These are phyloP conservation scores for Mythimna pallens DNA, from an alignment of 2,888 invertebrate genomes.

Conservation along the genomic window DNA sequence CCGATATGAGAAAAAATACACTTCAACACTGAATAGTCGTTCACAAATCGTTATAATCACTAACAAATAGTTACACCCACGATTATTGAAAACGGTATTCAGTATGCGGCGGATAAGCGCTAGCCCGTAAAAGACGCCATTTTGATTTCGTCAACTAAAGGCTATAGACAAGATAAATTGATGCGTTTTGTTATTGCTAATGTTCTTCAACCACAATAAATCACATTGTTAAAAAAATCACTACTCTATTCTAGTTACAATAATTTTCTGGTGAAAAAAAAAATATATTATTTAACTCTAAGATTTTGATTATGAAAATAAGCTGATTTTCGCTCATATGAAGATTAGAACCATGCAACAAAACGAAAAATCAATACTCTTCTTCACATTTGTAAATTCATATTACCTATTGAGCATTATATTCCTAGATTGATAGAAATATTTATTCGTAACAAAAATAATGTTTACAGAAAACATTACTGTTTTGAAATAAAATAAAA, in stretches of 20 bases:
- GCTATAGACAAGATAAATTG: constrained; percentile 79
- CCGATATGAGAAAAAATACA: constrained; percentile 70
- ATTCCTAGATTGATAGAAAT: accelerated
- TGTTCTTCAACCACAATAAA: background rate
- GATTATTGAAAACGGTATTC: constrained; percentile 76
- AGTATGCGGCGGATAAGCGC: constrained; percentile 86
- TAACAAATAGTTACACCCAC: constrained; percentile 78
- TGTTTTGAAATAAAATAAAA: background rate
- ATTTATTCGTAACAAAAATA: too few relatives aligned
- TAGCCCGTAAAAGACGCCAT: constrained; percentile 89
- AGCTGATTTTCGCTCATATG: background rate
- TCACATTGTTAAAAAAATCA: too few relatives aligned
- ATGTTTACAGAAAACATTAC: background rate
- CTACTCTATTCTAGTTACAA: background rate
- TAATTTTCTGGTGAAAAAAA: background rate
- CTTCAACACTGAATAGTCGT: constrained; percentile 77
- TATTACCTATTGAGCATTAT: background rate
- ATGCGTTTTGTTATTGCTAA: constrained; percentile 60
- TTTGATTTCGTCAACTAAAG: constrained; percentile 90
- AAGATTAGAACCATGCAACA: background rate
- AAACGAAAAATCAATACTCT: constrained; percentile 48
- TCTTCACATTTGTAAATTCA: background rate
- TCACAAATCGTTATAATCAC: constrained; percentile 83
- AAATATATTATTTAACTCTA: accelerated
- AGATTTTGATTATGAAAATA: background rate